Conservation (phyloP, 2,113 vertebrate genomes). For the Mormoops blainvillei region DNA sequence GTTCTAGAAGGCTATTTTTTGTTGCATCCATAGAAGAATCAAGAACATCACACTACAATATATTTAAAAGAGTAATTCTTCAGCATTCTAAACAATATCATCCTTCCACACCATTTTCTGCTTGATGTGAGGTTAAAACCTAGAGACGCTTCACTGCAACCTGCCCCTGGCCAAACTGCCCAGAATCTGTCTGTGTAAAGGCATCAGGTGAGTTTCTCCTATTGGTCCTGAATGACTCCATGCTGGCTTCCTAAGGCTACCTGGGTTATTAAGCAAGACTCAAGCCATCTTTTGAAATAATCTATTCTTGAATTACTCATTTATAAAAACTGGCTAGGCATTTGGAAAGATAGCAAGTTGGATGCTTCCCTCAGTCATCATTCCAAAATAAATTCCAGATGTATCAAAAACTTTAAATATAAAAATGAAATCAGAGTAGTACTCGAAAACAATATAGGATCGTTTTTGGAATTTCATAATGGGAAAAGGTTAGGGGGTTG, state of each 20-base stretch:
- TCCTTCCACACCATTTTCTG: not conserved
- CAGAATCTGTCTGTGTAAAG: not conserved
- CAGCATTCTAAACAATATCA: not conserved
- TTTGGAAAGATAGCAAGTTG: slow-evolving; percentile 13
- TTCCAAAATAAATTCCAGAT: slow-evolving; percentile 24
- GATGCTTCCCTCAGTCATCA: not conserved
- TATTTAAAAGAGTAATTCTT: not conserved
- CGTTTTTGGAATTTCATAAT: not conserved
- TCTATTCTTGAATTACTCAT: not conserved
- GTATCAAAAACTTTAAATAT: slow-evolving; percentile 2
- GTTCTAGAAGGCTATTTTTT: not conserved
- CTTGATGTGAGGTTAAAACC: not conserved
- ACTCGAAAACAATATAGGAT: not conserved
- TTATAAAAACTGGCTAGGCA: not conserved
- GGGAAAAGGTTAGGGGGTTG: not conserved
- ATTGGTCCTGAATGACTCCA: not conserved
- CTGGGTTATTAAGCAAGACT: not conserved
- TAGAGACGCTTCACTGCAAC: not conserved
- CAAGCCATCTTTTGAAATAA: not conserved
- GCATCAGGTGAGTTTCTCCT: not conserved
- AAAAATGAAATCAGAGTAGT: not conserved
- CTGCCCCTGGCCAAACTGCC: not conserved
- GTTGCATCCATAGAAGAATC: not conserved
- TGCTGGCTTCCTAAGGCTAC: not conserved
- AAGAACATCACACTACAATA: not conserved